Conservation (phyloP, 2,113 vertebrate species). For the Physeter macrocephalus region DNA sequence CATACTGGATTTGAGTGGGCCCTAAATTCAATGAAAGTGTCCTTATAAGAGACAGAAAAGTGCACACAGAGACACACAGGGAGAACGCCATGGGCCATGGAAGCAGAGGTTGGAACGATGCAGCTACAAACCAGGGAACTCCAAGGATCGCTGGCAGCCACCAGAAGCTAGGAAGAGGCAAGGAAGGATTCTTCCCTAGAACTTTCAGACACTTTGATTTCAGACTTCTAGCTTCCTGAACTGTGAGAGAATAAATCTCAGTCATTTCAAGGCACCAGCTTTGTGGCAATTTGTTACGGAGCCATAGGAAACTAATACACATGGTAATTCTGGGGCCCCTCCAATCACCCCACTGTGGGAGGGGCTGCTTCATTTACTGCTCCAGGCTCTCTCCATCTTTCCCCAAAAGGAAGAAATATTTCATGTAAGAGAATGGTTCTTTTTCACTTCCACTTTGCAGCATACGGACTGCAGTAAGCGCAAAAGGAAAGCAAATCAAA, state of each 20-base stretch:
- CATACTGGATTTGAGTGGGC: not conserved
- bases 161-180: not conserved
- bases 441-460: not conserved
- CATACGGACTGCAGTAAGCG: not conserved
- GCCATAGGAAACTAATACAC: not conserved
- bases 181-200: not conserved
- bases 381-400: not conserved
- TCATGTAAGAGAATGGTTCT: not conserved
- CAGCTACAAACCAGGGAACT: not conserved
- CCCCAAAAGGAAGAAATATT: not conserved
- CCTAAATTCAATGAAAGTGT: not conserved
- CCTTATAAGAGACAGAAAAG: not conserved
- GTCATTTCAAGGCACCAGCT: not conserved
- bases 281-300: not conserved
- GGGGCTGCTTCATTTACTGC: no score
- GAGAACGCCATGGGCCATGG: not conserved
- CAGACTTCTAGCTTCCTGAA: not conserved
- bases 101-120: not conserved
- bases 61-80: no score
- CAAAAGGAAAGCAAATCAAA: not conserved
- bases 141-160: rapidly evolving
- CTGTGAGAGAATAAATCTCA: not conserved
- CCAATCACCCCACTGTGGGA: not conserved
- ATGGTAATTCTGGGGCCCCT: not conserved
- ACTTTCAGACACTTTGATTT: not conserved